Evolutionary conservation across 92 coral and sea anemone genomes (phyloP).

Genomic region (Virgularia gustaviana): DNA sequence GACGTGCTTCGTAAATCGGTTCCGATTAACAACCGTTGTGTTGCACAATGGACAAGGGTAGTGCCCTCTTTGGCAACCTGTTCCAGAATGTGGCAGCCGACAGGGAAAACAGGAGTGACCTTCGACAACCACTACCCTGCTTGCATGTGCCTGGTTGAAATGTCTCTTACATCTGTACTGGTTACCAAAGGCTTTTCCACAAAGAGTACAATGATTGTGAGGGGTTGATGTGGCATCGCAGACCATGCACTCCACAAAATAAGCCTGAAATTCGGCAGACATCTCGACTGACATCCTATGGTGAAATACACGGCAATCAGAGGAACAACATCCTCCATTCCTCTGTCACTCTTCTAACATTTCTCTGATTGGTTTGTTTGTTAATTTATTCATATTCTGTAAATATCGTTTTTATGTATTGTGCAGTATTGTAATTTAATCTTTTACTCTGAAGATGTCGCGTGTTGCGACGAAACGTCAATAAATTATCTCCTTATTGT

Average conservation of each 20-base stretch:
- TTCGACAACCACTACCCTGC: slow-evolving; percentile 24
- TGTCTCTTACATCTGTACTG: slow-evolving; percentile 29
- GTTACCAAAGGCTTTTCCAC: slow-evolving; percentile 19
- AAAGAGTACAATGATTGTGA: slow-evolving; percentile 32
- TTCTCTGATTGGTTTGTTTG: too few species aligned
- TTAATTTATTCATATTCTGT: too few species aligned
- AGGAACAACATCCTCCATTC: too few species aligned
- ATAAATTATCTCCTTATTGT: too few species aligned
- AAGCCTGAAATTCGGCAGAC: not conserved
- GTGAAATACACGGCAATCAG: too few species aligned
- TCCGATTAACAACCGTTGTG: slow-evolving; percentile 17
- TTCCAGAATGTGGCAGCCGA: slow-evolving; percentile 6
- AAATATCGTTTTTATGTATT: too few species aligned
- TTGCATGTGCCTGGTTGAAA: slow-evolving; percentile 32
- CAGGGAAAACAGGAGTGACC: slow-evolving; percentile 31
- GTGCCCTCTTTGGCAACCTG: slow-evolving; percentile 23
- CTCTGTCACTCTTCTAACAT: too few species aligned
- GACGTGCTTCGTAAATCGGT: slow-evolving; percentile 4
- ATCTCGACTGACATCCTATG: too few species aligned
- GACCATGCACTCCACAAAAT: not conserved
- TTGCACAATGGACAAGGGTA: slow-evolving; percentile 25
- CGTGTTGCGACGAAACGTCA: too few species aligned
- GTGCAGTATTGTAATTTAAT: too few species aligned
- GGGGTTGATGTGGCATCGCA: not conserved
- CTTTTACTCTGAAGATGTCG: too few species aligned